Base-by-base conservation (phyloP, 2,888 invertebrate species). In the Tetragonisca angustula region DNA sequence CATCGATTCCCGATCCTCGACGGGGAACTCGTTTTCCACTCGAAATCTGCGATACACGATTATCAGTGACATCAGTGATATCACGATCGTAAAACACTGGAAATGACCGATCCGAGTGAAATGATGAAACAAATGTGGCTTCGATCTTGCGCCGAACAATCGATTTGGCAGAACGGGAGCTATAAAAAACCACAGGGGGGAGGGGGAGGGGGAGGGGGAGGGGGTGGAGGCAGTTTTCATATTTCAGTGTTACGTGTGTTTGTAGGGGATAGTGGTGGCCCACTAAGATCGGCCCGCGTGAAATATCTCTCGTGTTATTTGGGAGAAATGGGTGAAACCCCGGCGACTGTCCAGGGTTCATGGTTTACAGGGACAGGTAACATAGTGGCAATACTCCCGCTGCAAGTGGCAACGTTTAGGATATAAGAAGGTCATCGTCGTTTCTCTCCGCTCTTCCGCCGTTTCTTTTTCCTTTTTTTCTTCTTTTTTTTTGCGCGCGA, bases 41-140 rank as follows among this genome's bases (percentile, higher is more conserved):
- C n/a, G 15, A 17, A 72, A 81, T 72, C 81, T 74, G 79, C 56
- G 24, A 68, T 0, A 11, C 49, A 2, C 27, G 27, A 43, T n/a
- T n/a, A n/a, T n/a, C n/a, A n/a, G n/a, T 27, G 32, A 27, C 2
- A 2, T 27, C 27, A 27, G 27, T 32, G 62, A 43, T 43, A 54
- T 56, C 56, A 64, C 32, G 32, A 61, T 54, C n/a, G 43, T 15
- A 36, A 19, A n/a, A 15, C 21, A 27, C 19, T 19, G 21, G 19
- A 6, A 61, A 32, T 4, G 4, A 32, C 32, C 32, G 32, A 32
- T 32, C 32, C 32, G 32, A 32, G 32, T 32, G 32, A 32, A 32
- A 32, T 32, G 4, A 4, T 32, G 4, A 32, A 32, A 32, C 4
- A 32, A 32, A 32, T 32, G 32, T 32, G 32, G 17, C 15, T 50